These are phyloP conservation scores for Verasper variegatus DNA, from an alignment of 2,113 vertebrate genomes.

Conservation along the genomic window DNA sequence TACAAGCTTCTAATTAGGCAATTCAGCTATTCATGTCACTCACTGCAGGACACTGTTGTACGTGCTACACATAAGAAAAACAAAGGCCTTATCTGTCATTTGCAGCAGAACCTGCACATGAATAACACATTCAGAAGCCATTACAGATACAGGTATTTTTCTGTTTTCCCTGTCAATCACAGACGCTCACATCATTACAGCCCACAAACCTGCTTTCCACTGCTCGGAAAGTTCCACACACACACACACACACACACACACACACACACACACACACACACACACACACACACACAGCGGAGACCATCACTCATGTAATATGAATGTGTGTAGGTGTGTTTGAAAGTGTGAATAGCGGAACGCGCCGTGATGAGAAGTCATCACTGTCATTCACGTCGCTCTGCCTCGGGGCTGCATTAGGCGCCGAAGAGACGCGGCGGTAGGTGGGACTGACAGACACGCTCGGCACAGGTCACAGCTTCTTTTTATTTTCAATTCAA, in stretches of 20 bases:
- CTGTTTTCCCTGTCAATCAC: slow-evolving; percentile 43
- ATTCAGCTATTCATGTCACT: slow-evolving; percentile 31
- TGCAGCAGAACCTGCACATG: slow-evolving; percentile 21
- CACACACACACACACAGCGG: neutral
- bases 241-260: no score
- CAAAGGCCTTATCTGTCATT: slow-evolving; percentile 32
- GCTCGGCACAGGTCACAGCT: slow-evolving; percentile 73
- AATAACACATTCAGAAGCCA: slow-evolving; percentile 36
- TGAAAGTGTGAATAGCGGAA: slow-evolving; percentile 27
- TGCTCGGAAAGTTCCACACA: neutral
- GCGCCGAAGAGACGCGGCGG: neutral
- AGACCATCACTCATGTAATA: slow-evolving; percentile 1
- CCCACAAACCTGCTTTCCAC: slow-evolving; percentile 8
- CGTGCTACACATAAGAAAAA: slow-evolving; percentile 13
- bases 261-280: neutral
- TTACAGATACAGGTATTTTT: slow-evolving; percentile 32
- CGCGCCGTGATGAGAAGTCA: neutral
- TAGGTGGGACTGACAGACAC: slow-evolving; percentile 45
- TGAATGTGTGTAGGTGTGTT: slow-evolving; percentile 15
- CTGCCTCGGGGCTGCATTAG: slow-evolving; percentile 12
- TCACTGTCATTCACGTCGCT: slow-evolving; percentile 11
- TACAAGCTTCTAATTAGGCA: slow-evolving; percentile 44
- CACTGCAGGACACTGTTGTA: slow-evolving; percentile 14
- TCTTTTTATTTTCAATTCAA: slow-evolving; percentile 77
- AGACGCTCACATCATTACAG: slow-evolving; percentile 20